Conservation (phyloP, 2,797 vertebrate genomes). For the Falco berigora region DNA sequence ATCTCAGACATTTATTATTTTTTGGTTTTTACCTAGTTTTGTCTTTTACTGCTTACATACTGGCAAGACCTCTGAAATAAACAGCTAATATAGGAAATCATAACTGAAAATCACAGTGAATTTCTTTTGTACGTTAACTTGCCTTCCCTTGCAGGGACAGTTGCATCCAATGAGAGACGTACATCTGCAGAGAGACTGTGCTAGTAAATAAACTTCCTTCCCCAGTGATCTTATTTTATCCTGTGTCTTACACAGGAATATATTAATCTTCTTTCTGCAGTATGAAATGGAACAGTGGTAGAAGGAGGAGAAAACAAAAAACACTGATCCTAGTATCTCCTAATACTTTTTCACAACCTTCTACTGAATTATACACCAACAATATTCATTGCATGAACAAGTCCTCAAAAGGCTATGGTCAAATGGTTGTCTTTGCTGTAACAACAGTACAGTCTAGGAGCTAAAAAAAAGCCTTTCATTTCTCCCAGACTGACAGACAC, state of each 20-base stretch:
- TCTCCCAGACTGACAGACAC: not conserved
- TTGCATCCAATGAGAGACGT: not conserved
- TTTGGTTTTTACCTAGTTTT: not conserved
- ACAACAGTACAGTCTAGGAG: not conserved
- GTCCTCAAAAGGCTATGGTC: not conserved
- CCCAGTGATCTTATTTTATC: not conserved
- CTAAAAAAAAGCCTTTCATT: not conserved
- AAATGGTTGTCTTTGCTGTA: not conserved
- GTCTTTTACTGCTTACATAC: not conserved
- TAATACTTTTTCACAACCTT: constrained; percentile 13
- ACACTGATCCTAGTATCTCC: not conserved
- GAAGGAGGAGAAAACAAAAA: not conserved
- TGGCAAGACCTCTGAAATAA: not conserved
- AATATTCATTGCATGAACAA: constrained; percentile 19
- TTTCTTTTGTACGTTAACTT: not conserved
- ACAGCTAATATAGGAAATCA: not conserved
- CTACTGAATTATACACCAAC: not conserved
- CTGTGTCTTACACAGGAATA: not conserved
- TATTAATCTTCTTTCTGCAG: not conserved
- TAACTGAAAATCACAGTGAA: not conserved
- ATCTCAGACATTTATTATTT: not conserved
- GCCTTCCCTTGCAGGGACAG: not conserved
- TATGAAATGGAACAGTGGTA: not conserved
- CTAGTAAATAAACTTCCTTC: not conserved
- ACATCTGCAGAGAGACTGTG: not conserved